Base-by-base conservation (phyloP, 2,113 vertebrate species). In the Pleuronectes platessa region DNA sequence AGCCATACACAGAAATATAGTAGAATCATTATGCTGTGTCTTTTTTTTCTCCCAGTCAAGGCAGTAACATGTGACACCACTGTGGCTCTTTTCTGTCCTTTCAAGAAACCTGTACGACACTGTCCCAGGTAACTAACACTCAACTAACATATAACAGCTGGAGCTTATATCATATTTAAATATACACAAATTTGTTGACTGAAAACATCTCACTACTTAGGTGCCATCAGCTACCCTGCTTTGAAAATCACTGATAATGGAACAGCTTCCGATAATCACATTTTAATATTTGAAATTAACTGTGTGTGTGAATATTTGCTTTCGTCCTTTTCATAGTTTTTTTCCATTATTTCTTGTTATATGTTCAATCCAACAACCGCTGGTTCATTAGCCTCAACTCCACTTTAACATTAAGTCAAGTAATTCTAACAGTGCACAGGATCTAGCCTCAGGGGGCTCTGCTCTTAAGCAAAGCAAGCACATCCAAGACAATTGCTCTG, bases 31-130 rank as follows among this genome's bases (percentile, higher is more conserved):
- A 54, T 82, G 66, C 1, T 45, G 61, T 84, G 70, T 40, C 82
- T 85, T 70, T 75, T 75, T 68, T 75, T 68, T 65, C 75, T 73
- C 68, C 84, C 77, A 99, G 98, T 99, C 64, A 97, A 97, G 86
- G 96, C 97, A 65, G 84, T 98, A 23, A 95, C 92, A n/a, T 99
- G 98, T 90, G 97, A 97, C 86, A 97, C 96, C 72, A 97, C 96
- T 0, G 97, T 97, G 79, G 95, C 96, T 23, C 92, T 96, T 4
- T 92, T 96, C 53, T 99, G 98, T 69, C 97, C 97, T 2, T 99
- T 97, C 91, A 96, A 96, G 86, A 96, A 97, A 76, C 97, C 98
- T 47, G 88, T 95, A 24, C 95, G 96, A 24, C 98, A 99, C 74
- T 99, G 98, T 82, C 96, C 98, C 4, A 97, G 98, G 98, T 99